Base-by-base conservation (phyloP, 1,140 invertebrate genomes). In the Ridgeia piscesae region DNA sequence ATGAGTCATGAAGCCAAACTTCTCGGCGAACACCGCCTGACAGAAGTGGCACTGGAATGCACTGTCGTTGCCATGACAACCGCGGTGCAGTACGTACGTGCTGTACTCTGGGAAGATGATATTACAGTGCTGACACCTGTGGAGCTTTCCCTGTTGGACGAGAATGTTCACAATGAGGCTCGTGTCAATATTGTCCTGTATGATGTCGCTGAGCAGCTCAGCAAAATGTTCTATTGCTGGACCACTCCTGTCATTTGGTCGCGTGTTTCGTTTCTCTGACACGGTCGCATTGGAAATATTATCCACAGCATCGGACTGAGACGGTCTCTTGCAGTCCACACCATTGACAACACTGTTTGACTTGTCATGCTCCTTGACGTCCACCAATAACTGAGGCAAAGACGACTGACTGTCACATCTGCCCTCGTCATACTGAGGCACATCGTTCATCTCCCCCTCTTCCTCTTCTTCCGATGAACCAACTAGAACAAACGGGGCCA, bases 31-130 rank as follows among this genome's bases (percentile, higher is more conserved):
- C 6, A 77, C 21, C 27, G 34, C 35, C 48, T 91, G 89, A 92
- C 92, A 92, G 91, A 92, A 92, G 48, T 92, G 92, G 48, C 92
- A 92, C 48, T 92, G 92, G 91, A 88, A 92, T 31, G 92, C 34
- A 89, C 77, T 34, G 6, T 91, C 35, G 42, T 91, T 92, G 31
- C 92, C 92, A 34, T 92, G 92, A 77, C 92, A 92, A 35, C 92
- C 92, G 11, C 42, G 89, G 77, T 92, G 92, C 31, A 92, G 50
- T 34, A 92, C 33, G 77, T 58, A 92, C 14, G 42, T 92, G 92
- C 92, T 92, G 92, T 92, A 92, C 21, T 91, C 48, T 14, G 92
- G 92, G 91, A 92, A 92, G 90, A 91, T 34, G 8, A 92, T 92
- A 33, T 92, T 88, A 89, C 92, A 92, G 42, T 34, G n/a, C 42